Evolutionary conservation across 1,140 invertebrate genomes (phyloP).

Genomic region (Lasioglossum albipes): DNA sequence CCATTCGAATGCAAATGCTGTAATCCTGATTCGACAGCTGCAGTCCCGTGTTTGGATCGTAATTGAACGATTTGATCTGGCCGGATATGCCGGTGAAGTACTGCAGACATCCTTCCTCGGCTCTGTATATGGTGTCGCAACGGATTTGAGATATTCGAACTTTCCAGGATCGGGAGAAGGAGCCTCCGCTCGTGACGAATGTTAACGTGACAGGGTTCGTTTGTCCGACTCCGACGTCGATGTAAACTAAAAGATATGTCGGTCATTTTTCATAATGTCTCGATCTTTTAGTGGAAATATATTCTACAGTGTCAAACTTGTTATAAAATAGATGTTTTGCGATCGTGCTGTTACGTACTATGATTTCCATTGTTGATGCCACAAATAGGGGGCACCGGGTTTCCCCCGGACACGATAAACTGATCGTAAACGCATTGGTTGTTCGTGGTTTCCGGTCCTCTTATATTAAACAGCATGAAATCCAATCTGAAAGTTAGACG

Average conservation of each 20-base stretch:
- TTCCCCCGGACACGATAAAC: constrained; percentile 91
- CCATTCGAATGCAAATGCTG: constrained; percentile 90
- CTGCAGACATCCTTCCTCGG: constrained; percentile 92
- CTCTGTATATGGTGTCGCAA: constrained; percentile 87
- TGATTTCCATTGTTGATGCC: constrained; percentile 91
- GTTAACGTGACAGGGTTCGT: constrained; percentile 89
- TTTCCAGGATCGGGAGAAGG: constrained; percentile 89
- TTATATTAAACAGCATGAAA: constrained; percentile 87
- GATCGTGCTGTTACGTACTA: constrained; percentile 80
- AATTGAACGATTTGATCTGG: constrained; percentile 90
- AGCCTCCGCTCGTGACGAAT: constrained; percentile 87
- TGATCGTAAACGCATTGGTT: constrained; percentile 91
- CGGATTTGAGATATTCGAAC: constrained; percentile 89
- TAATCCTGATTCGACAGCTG: constrained; percentile 94
- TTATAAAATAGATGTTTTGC: no score
- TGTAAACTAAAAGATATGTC: constrained; percentile 85
- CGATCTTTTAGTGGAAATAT: no score
- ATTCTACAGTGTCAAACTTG: no score
- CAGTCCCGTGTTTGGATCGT: constrained; percentile 86
- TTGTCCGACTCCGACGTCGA: constrained; percentile 87
- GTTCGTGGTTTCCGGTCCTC: constrained; percentile 87
- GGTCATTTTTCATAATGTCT: no score
- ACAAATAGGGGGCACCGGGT: constrained; percentile 89
- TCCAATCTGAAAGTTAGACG: constrained; percentile 83
- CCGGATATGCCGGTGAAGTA: constrained; percentile 90